These are phyloP conservation scores for Marasmarcha lunaedactyla DNA, from an alignment of 2,888 invertebrate genomes.

Conservation along the genomic window DNA sequence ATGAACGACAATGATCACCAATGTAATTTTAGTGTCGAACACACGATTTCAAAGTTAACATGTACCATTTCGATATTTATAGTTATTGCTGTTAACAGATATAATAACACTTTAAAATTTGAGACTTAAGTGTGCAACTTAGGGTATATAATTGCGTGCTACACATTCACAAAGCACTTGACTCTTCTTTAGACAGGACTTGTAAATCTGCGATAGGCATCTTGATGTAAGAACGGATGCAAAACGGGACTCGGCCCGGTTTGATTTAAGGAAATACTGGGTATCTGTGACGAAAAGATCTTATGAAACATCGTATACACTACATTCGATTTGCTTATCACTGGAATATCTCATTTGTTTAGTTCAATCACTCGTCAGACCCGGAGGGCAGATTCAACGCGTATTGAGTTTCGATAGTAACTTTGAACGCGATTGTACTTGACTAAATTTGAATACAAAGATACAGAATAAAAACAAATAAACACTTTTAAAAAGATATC, in stretches of 20 bases:
- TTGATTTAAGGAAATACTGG: slow-evolving; percentile 58
- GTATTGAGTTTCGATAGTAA: slow-evolving; percentile 20
- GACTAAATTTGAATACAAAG: slow-evolving; percentile 19
- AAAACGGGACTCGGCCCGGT: slow-evolving; percentile 54
- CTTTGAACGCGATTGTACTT: slow-evolving; percentile 4
- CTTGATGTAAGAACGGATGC: slow-evolving; percentile 70
- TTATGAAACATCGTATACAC: slow-evolving; percentile 31
- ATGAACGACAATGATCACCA: neutral
- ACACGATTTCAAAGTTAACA: no score
- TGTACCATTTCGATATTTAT: slow-evolving; percentile 6
- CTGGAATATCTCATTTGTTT: slow-evolving; percentile 46
- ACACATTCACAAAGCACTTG: neutral
- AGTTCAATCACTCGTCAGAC: slow-evolving; percentile 29
- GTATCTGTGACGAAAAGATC: slow-evolving; percentile 24
- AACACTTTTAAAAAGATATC: neutral
- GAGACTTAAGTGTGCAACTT: no score
- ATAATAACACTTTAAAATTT: no score
- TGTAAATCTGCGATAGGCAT: slow-evolving; percentile 69
- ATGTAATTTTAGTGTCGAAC: no score
- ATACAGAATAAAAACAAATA: slow-evolving; percentile 3
- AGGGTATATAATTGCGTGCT: no score
- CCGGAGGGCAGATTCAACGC: slow-evolving; percentile 30
- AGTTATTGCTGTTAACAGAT: slow-evolving; percentile 2
- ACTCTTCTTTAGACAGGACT: slow-evolving; percentile 35
- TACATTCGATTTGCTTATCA: slow-evolving; percentile 35